Conservation (phyloP, 2,113 vertebrate genomes). For the Leucosticte australis region DNA sequence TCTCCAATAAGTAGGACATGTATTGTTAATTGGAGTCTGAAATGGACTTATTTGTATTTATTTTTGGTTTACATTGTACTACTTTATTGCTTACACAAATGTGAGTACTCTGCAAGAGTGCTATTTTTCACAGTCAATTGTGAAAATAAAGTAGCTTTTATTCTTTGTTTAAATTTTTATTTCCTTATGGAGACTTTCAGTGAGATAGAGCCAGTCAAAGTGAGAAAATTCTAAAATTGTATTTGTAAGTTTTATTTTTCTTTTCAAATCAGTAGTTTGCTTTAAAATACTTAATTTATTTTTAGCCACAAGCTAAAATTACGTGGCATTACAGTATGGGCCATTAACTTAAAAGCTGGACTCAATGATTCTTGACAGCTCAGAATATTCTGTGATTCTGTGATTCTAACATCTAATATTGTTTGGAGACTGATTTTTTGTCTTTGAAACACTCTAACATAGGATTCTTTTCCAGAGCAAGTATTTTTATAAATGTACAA, state of each 20-base stretch:
- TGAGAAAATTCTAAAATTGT: neutral
- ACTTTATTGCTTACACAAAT: neutral
- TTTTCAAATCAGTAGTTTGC: neutral
- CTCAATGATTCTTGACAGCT: fast-evolving
- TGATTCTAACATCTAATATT: neutral
- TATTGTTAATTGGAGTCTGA: neutral
- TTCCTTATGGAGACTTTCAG: neutral
- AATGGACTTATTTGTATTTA: neutral
- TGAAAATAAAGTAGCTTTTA: neutral
- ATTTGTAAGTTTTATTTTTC: neutral
- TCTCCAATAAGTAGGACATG: neutral
- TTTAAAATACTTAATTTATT: neutral
- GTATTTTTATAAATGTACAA: neutral
- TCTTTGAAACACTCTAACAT: neutral
- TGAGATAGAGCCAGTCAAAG: neutral
- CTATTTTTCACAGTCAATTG: neutral
- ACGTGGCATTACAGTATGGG: neutral
- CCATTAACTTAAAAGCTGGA: neutral
- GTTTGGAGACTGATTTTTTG: neutral
- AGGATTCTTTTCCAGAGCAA: neutral
- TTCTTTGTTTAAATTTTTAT: neutral
- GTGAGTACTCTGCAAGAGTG: neutral
- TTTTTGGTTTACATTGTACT: neutral
- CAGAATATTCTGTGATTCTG: neutral
- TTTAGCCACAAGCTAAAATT: neutral